These are phyloP conservation scores for Sarcophaga rosellei DNA, from an alignment of 2,888 invertebrate genomes.

Conservation along the genomic window DNA sequence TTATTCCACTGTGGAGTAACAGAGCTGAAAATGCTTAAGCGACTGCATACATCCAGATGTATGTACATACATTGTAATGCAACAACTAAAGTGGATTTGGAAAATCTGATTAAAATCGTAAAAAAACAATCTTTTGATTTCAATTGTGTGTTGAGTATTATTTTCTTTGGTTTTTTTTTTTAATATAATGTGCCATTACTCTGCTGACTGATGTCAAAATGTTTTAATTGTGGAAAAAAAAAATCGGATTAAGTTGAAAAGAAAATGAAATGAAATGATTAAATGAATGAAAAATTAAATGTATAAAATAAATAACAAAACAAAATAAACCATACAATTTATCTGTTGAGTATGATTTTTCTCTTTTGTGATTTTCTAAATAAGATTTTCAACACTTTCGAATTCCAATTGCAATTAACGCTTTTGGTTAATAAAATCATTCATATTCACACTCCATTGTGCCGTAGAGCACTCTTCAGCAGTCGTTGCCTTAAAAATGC, in stretches of 20 bases:
- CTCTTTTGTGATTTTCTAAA: slow-evolving; percentile 8
- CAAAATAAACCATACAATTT: slow-evolving; percentile 10
- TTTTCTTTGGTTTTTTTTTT: slow-evolving; percentile 28
- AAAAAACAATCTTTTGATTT: no score
- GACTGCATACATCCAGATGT: neutral
- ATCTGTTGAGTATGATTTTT: neutral
- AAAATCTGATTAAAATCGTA: slow-evolving; percentile 54
- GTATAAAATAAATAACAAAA: slow-evolving; percentile 19
- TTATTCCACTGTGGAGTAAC: slow-evolving; percentile 9
- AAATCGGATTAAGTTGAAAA: slow-evolving; percentile 11
- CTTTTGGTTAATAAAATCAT: slow-evolving; percentile 61
- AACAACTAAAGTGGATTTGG: slow-evolving; percentile 40
- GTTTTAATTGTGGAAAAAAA: slow-evolving; percentile 47
- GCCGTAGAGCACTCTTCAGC: neutral
- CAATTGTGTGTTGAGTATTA: slow-evolving; percentile 6
- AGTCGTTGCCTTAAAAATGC: slow-evolving; percentile 3
- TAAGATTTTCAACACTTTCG: slow-evolving; percentile 65
- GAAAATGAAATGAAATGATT: slow-evolving; percentile 18
- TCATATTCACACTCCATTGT: slow-evolving; percentile 25
- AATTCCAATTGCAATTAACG: slow-evolving; percentile 58
- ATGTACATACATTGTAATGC: neutral
- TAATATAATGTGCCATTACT: slow-evolving; percentile 51
- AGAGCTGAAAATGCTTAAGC: slow-evolving; percentile 12
- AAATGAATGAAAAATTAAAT: slow-evolving; percentile 27
- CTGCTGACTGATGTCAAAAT: slow-evolving; percentile 51